Base-by-base conservation (phyloP, 2,113 vertebrate species). In the Epinephelus fuscoguttatus region DNA sequence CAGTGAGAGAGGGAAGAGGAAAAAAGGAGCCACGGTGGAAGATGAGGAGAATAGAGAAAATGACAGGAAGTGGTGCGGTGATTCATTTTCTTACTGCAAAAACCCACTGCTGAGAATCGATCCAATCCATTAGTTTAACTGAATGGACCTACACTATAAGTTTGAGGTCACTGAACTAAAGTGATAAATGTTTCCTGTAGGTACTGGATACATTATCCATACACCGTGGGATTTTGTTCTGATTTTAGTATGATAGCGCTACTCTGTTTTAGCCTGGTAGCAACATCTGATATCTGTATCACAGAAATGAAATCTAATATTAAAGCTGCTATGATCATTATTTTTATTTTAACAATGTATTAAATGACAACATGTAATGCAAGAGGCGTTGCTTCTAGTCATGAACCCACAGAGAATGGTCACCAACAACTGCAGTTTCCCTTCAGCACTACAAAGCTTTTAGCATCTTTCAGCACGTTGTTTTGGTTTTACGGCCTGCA, bases 161-260 rank as follows among this genome's bases (percentile, higher is more conserved):
- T 84, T 82, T 92, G 64, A 87, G 82, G 87, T 88, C 84, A 84
- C 84, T 85, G 84, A 89, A 83, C 84, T 87, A 83, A 82, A 87
- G 85, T 77, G 82, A 87, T 52, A 71, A 87, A 89, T 85, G 78
- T 71, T 86, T 85, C 71, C 60, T 75, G 40, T 59, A 33, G 56
- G 27, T 30, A 52, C 76, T 14, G 67, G 74, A 74, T 64, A 56
- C 59, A 81, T 80, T 63, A 79, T 53, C 47, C 17, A 42, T 18
- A 66, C 42, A 33, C 53, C 68, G 11, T 59, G 56, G n/a, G 27
- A 12, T 49, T 66, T 55, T 75, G 30, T 40, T 50, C 18, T 33
- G 18, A 47, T 73, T 62, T 68, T n/a, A 74, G 11, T 33, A 15
- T 2, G 18, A 37, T 45, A 61, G 23, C 2, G 4, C 4, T 73